Conservation (phyloP, 2,888 invertebrate species). For the Limulus polyphemus region DNA sequence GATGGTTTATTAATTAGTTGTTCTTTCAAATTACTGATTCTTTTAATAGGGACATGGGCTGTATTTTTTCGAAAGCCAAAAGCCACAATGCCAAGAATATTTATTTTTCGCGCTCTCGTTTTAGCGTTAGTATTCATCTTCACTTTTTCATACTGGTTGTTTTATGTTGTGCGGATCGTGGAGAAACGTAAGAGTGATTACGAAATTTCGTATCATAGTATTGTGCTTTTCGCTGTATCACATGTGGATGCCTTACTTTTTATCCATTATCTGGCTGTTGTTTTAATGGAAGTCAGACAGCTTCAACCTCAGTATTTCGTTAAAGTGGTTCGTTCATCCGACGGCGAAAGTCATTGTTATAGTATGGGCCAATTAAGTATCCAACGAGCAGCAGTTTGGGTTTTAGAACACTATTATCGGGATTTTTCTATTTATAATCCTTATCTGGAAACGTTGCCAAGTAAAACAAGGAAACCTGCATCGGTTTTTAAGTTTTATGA, state of each 20-base stretch:
- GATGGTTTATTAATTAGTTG: conserved; percentile 84
- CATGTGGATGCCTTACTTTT: conserved; percentile 86
- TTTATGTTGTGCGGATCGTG: conserved; percentile 75
- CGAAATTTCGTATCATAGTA: conserved; percentile 58
- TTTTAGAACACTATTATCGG: conserved; percentile 85
- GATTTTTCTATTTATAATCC: conserved; percentile 96
- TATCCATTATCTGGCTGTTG: conserved; percentile 84
- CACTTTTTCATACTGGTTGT: conserved; percentile 94
- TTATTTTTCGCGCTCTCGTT: conserved; percentile 77
- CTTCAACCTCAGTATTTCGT: conserved; percentile 64
- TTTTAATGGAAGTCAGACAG: conserved; percentile 85
- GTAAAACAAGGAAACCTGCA: conserved; percentile 16
- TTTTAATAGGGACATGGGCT: conserved; percentile 84
- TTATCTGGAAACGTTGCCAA: conserved; percentile 75
- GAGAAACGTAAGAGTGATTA: conserved; percentile 33
- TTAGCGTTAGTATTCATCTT: conserved; percentile 76
- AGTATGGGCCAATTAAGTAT: conserved; percentile 73
- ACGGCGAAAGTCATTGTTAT: conserved; percentile 79
- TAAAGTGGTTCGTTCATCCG: conserved; percentile 76
- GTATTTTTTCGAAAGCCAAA: conserved; percentile 71
- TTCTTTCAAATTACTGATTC: conserved; percentile 75
- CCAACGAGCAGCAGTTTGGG: conserved; percentile 88
- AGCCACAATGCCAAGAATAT: conserved; percentile 81
- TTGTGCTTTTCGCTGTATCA: conserved; percentile 84
- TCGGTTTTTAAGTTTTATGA: conserved; percentile 83